Evolutionary conservation across 2,888 invertebrate genomes (phyloP), one percentile per base, ranked within the genome.

Genomic region (Coremacera marginata): DNA sequence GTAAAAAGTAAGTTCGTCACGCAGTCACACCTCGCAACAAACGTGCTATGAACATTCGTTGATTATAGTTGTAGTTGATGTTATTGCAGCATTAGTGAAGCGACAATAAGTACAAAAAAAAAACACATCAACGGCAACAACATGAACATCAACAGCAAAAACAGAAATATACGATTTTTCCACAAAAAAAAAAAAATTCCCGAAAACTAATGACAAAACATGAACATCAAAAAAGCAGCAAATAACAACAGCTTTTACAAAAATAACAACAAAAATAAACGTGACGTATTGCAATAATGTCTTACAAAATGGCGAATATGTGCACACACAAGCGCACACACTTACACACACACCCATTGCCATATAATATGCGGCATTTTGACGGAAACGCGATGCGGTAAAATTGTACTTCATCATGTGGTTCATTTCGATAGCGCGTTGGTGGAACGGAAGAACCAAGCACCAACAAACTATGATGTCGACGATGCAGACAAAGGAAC

Each of bases 371-470:
- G 63, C 63, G 63, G 34, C 63, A 63, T 63, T 63, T 63, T 63
- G 31, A 27, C 27, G 63, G 34, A 63, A 63, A 63, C 63, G 63
- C 63, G 25, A 31, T 63, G 63, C 63, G 63, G 63, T 63, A 31
- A 31, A 63, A 63, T 63, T n/a, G 63, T 31, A 63, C 63, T 25
- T 31, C 63, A 63, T 63, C 63, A n/a, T 63, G 63, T 31, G 63
- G 63, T 63, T 63, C 31, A 63, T 63, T 55, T 31, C 27, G n/a
- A 31, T 11, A 27, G 16, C 27, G 31, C 27, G 31, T 31, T 27
- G 62, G 22, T 25, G 25, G 25, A 4, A 62, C 16, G 25, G 25
- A 27, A 16, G 27, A 3, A 63, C 8, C 27, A 0, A 63, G 34
- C 27, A 22, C 22, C 22, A 55, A 27, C 25, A 62, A 14, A 62